These are phyloP conservation scores for Tamandua tetradactyla DNA, from an alignment of 2,797 vertebrate species.

Conservation along the genomic window DNA sequence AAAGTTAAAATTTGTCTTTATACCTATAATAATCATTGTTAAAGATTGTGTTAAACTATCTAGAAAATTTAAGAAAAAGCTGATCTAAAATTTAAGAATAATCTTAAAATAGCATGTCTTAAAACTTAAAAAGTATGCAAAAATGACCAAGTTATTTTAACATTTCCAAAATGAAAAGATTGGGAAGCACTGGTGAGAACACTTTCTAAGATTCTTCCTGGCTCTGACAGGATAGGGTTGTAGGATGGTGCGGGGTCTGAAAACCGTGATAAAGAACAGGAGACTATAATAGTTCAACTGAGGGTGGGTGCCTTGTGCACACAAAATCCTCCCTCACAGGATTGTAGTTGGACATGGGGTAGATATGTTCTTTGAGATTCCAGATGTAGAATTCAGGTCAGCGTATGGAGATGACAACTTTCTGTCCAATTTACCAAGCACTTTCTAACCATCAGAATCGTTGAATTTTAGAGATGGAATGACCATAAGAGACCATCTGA, in stretches of 20 bases:
- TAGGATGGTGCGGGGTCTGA: not conserved
- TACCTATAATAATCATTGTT: not conserved
- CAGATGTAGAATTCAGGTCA: not conserved
- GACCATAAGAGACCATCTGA: not conserved
- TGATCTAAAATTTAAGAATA: slow-evolving; percentile 31
- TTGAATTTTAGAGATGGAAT: not conserved
- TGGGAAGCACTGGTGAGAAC: not conserved
- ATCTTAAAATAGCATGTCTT: slow-evolving; percentile 11
- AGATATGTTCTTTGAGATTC: not conserved
- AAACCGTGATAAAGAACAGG: not conserved
- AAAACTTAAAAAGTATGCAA: not conserved
- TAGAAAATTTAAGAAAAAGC: not conserved
- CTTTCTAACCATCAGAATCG: not conserved
- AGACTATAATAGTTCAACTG: not conserved
- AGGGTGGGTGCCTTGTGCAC: too few species aligned
- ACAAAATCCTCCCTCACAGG: fast-evolving
- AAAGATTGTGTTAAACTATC: slow-evolving; percentile 20
- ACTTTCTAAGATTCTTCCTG: not conserved
- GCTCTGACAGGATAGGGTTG: not conserved
- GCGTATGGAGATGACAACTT: not conserved
- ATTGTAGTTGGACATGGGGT: not conserved
- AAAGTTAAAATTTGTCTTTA: slow-evolving; percentile 1
- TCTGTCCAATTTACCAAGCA: not conserved
- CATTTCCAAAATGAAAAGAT: slow-evolving; percentile 1
- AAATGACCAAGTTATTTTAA: not conserved